A percentile compares a stretch with the other conserved stretches of the same genome.
phyloP scores from a whole-genome alignment of 92 coral and sea anemone species.

The Parazoanthus swiftii region DNA sequence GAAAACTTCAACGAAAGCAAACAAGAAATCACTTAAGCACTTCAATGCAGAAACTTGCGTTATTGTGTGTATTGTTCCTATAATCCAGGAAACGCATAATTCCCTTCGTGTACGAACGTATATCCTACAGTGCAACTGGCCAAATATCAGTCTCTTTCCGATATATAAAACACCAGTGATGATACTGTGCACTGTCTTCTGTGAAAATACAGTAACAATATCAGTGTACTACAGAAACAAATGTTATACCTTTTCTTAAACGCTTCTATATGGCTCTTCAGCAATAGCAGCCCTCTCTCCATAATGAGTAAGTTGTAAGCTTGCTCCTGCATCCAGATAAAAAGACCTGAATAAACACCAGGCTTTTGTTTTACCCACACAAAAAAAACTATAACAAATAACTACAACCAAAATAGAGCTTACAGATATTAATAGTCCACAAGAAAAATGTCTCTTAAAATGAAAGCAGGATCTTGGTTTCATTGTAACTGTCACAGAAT shows the following conservation, averaged over 20 bases:
- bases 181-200: too few relatives aligned
- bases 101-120: not conserved
- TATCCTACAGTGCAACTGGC: not conserved
- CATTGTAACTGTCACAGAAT: too few relatives aligned
- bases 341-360: slow-evolving; percentile 1
- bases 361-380: not conserved
- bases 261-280: slow-evolving; percentile 90
- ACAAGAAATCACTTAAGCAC: too few relatives aligned
- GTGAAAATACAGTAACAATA: not conserved
- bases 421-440: not conserved
- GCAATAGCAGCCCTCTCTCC: slow-evolving; percentile 85
- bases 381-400: not conserved
- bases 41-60: too few relatives aligned
- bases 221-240: not conserved
- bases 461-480: too few relatives aligned
- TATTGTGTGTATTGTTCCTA: too few relatives aligned
- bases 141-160: too few relatives aligned
- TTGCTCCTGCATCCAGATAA: slow-evolving; percentile 46
- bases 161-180: too few relatives aligned
- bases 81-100: not conserved
- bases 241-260: slow-evolving; percentile 80
- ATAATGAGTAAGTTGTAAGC: slow-evolving; percentile 76
- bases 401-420: not conserved
- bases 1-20: too few relatives aligned
- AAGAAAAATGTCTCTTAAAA: not conserved